These are phyloP conservation scores for Heliornis fulica DNA, from an alignment of 2,113 vertebrate genomes.

Conservation along the genomic window DNA sequence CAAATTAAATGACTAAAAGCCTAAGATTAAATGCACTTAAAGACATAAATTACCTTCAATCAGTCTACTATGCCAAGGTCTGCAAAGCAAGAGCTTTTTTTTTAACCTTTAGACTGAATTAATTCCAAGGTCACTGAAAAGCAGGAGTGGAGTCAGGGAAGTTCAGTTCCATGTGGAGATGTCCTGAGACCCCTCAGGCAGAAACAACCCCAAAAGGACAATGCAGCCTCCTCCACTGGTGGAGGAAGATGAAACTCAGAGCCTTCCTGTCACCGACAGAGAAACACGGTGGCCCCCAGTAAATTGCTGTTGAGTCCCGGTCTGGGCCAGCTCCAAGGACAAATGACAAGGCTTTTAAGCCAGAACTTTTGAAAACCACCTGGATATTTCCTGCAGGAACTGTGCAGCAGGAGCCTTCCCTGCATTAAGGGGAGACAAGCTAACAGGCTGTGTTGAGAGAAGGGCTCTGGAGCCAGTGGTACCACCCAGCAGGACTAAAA, in stretches of 20 bases:
- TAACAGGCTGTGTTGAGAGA: rapidly evolving
- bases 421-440: background rate
- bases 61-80: background rate
- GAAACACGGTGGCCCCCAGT: background rate
- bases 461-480: background rate
- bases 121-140: background rate
- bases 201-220: background rate
- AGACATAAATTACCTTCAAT: background rate
- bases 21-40: background rate
- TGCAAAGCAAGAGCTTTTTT: background rate
- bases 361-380: background rate
- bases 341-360: background rate
- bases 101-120: rapidly evolving
- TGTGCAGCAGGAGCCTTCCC: background rate
- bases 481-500: rapidly evolving
- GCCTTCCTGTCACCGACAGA: background rate
- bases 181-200: background rate
- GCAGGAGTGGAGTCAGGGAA: background rate
- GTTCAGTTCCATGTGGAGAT: no score
- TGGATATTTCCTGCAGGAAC: background rate
- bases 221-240: background rate
- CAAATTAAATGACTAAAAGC: background rate
- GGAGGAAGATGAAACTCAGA: rapidly evolving
- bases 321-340: background rate
- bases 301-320: background rate